phyloP scores from a whole-genome alignment of 2,113 vertebrate species.

The Vicugna pacos region DNA sequence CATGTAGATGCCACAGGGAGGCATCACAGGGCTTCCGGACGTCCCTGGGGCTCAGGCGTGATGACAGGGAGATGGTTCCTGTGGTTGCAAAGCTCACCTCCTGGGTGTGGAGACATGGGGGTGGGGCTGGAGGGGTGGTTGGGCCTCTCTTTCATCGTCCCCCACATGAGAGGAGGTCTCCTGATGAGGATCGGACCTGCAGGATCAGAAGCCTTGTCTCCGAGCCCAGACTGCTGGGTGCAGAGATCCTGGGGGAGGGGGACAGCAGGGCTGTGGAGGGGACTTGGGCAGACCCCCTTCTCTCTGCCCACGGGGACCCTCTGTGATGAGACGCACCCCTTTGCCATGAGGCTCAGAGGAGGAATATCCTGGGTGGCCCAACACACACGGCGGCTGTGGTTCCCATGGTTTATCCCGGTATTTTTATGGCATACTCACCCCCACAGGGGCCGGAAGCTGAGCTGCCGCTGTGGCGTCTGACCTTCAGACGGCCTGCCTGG shows the following conservation, averaged over 20 bases:
- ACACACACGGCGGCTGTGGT: neutral
- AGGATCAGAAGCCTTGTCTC: neutral
- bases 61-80: too few relatives aligned
- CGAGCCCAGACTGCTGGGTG: too few relatives aligned
- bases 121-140: rapidly evolving
- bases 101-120: rapidly evolving
- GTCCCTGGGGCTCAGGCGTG: neutral
- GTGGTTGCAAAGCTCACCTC: neutral
- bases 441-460: rapidly evolving
- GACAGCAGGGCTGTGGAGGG: neutral
- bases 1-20: rapidly evolving
- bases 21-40: neutral
- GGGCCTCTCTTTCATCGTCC: rapidly evolving
- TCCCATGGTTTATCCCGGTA: neutral
- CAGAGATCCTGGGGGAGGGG: neutral
- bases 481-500: neutral
- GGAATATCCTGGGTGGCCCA: neutral
- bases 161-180: neutral
- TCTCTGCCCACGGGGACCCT: neutral
- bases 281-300: rapidly evolving
- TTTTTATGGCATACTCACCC: rapidly evolving
- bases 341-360: neutral
- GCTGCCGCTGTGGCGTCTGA: neutral
- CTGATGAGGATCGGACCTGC: rapidly evolving
- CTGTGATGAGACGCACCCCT: neutral